Percentiles rank a stretch among this genome's conserved stretches.
phyloP scores from a whole-genome alignment of 2,797 vertebrate genomes.

The Hemibagrus guttatus region DNA sequence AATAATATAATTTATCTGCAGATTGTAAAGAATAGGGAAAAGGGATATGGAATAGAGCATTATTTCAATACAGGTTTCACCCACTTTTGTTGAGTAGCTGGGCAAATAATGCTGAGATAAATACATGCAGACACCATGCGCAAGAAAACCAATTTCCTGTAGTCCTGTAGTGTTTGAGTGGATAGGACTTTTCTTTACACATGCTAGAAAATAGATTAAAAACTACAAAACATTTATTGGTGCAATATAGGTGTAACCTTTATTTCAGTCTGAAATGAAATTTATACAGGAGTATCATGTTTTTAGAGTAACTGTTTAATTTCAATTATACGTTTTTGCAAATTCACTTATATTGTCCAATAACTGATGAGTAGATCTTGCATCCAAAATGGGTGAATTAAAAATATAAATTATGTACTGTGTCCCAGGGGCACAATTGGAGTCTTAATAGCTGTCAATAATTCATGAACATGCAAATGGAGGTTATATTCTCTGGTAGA shows the following conservation, averaged over 20 bases:
- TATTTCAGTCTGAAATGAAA: neutral
- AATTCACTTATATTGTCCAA: neutral
- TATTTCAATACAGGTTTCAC: neutral
- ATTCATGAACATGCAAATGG: neutral
- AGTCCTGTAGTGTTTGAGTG: neutral
- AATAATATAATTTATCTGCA: conserved; percentile 1
- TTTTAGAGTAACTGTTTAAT: neutral
- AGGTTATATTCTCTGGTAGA: neutral
- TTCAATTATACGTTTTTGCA: neutral
- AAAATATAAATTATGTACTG: neutral
- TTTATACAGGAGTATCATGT: neutral
- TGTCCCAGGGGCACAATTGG: neutral
- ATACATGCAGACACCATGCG: neutral
- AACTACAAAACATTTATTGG: neutral
- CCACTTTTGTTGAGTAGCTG: neutral
- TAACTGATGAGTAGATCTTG: neutral
- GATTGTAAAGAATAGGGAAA: neutral
- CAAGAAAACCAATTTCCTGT: neutral
- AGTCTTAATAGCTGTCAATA: neutral
- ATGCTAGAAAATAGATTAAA: neutral
- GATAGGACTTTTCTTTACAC: neutral
- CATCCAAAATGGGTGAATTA: neutral
- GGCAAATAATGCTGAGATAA: neutral
- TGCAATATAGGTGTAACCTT: neutral
- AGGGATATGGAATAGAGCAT: neutral